phyloP scores from a whole-genome alignment of 2,888 invertebrate genomes.

The Drosophila testacea region DNA sequence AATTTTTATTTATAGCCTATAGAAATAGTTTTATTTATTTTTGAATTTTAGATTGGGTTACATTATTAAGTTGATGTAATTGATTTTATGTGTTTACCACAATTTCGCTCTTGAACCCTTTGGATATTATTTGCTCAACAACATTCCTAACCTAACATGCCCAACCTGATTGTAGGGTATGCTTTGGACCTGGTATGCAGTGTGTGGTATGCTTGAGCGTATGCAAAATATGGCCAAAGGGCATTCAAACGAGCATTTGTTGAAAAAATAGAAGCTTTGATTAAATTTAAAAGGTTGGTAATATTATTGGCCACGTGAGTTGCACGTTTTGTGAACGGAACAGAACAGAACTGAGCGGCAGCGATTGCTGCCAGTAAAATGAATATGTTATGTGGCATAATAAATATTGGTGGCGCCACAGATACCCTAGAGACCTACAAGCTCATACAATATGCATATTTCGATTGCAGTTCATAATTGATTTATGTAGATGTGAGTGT shows the following conservation, averaged over 20 bases:
- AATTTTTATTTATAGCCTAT: no score
- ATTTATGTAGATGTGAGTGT: constrained; percentile 41
- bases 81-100: no score
- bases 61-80: no score
- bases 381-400: constrained; percentile 52
- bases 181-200: not conserved
- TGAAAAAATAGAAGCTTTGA: constrained; percentile 64
- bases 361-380: constrained; percentile 23
- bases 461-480: constrained; percentile 58
- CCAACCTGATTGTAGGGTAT: not conserved
- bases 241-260: constrained; percentile 55
- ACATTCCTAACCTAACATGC: no score
- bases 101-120: no score
- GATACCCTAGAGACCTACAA: constrained; percentile 30
- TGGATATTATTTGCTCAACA: not conserved
- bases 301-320: constrained; percentile 56
- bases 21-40: no score
- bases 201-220: constrained; percentile 35
- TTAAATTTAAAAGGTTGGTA: constrained; percentile 73
- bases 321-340: constrained; percentile 6
- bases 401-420: constrained; percentile 54
- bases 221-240: constrained; percentile 61
- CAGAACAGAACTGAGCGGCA: not conserved
- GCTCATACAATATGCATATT: constrained; percentile 52
- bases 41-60: no score